phyloP scores from a whole-genome alignment of 2,113 vertebrate genomes.

The Manacus vitellinus region DNA sequence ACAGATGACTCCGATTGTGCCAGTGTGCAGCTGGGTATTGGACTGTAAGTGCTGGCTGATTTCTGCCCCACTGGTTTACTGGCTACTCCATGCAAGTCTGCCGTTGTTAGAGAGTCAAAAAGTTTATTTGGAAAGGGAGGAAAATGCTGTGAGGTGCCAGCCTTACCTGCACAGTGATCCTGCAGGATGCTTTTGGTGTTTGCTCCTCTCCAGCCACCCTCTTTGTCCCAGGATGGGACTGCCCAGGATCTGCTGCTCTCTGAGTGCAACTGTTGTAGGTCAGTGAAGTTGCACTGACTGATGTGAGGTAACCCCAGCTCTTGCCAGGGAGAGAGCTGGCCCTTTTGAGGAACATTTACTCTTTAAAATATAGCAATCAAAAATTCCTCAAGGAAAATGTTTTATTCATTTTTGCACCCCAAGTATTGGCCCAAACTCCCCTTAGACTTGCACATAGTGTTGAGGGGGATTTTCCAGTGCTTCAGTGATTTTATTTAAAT shows the following conservation, averaged over 20 bases:
- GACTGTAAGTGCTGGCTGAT: not conserved
- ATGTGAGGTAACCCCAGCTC: not conserved
- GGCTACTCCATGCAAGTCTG: not conserved
- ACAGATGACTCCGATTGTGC: constrained; percentile 43
- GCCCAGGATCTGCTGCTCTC: not conserved
- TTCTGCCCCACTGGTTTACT: constrained; percentile 11
- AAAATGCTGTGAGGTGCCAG: not conserved
- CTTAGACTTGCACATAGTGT: not conserved
- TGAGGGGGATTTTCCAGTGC: not conserved
- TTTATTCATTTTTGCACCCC: not conserved
- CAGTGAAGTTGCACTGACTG: not conserved
- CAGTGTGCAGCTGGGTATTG: not conserved
- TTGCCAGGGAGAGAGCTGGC: not conserved
- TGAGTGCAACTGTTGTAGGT: not conserved
- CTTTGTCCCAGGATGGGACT: not conserved
- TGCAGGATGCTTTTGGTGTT: not conserved
- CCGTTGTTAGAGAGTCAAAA: not conserved
- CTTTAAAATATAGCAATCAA: not conserved
- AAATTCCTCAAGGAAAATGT: not conserved
- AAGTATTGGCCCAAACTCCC: not conserved
- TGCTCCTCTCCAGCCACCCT: not conserved
- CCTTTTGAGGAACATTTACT: not conserved
- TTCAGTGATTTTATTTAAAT: not conserved
- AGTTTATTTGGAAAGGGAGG: not conserved
- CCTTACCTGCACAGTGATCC: not conserved